Evolutionary conservation across 2,888 invertebrate species (phyloP), one percentile per base, ranked within the genome.

Genomic region (Chydorus sphaericus): DNA sequence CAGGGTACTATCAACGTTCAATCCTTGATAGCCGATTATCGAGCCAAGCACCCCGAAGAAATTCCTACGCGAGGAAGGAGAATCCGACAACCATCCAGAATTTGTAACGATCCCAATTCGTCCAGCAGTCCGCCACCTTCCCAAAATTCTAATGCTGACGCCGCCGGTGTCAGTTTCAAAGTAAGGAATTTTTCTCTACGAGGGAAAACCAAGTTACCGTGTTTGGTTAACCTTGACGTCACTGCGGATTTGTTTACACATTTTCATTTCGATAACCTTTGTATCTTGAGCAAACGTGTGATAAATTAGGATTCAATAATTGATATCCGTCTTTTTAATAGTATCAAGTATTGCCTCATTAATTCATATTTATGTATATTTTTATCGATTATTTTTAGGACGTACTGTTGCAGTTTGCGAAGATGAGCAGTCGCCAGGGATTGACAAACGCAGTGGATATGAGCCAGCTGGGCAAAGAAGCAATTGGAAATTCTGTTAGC

Each of bases 21-120:
- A 66, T 83, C 85, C 4, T 83, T 87, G 56, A 85, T 85, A 64
- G 85, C 85, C 0, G 86, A 86, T 66, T 84, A 84, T 65, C 77
- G 85, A 61, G 54, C 57, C 29, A 57, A 57, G 37, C 57, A 57
- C 16, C 57, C 57, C 0, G 57, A 57, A 36, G 57, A 57, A 44
- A 48, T 36, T n/a, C 49, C 54, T 2, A 48, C 36, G 1, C 57
- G 57, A 6, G 49, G 53, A 14, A 54, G 49, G 16, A 31, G 57
- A 31, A 48, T 55, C 16, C 55, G 49, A 5, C 64, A 64, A 58
- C 67, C 69, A 14, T 57, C 55, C 75, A 69, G 26, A 69, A 68
- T 55, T 73, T 74, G 10, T 67, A 75, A 62, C 73, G 75, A 31
- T 74, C 75, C 74, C 37, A 75, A 76, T 64, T 75, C 76, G 44